phyloP scores from a whole-genome alignment of 2,888 invertebrate species.

The Busseola fusca region DNA sequence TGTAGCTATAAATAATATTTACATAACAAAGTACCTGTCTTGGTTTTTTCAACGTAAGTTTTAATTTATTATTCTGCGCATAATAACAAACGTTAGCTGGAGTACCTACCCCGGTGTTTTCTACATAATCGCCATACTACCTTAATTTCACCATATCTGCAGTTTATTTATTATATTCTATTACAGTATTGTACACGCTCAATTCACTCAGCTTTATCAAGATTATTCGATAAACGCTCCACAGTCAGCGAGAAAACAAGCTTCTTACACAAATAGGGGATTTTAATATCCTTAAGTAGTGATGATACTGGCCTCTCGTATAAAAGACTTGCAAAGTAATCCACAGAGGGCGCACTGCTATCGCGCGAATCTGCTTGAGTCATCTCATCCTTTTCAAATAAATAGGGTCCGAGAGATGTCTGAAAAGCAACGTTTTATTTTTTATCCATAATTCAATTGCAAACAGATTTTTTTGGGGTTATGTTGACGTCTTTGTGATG shows the following conservation, averaged over 20 bases:
- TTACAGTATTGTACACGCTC: slow-evolving; percentile 58
- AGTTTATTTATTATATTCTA: slow-evolving; percentile 42
- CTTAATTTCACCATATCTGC: slow-evolving; percentile 3
- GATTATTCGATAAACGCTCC: slow-evolving; percentile 80
- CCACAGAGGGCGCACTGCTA: slow-evolving; percentile 85
- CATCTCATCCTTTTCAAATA: slow-evolving; percentile 88
- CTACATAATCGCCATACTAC: neutral
- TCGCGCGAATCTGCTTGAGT: slow-evolving; percentile 87
- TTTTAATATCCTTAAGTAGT: slow-evolving; percentile 89
- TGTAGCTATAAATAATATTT: slow-evolving; percentile 16
- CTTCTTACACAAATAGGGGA: slow-evolving; percentile 86
- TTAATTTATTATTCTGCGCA: neutral
- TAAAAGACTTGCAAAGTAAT: slow-evolving; percentile 89
- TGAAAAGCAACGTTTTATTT: slow-evolving; percentile 74
- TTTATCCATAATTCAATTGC: slow-evolving; percentile 68
- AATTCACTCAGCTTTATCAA: slow-evolving; percentile 73
- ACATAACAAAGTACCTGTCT: slow-evolving; percentile 10
- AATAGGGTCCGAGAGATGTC: slow-evolving; percentile 83
- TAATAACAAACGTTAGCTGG: neutral
- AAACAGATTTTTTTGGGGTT: slow-evolving; percentile 50
- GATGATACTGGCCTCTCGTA: slow-evolving; percentile 85
- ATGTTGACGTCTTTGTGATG: slow-evolving; percentile 38
- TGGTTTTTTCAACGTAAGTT: neutral
- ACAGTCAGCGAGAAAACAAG: slow-evolving; percentile 85
- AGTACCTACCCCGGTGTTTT: slow-evolving; percentile 8